Percentiles rank a stretch among this genome's conserved stretches.
phyloP scores from a whole-genome alignment of 2,113 vertebrate species.

The Cavia porcellus region DNA sequence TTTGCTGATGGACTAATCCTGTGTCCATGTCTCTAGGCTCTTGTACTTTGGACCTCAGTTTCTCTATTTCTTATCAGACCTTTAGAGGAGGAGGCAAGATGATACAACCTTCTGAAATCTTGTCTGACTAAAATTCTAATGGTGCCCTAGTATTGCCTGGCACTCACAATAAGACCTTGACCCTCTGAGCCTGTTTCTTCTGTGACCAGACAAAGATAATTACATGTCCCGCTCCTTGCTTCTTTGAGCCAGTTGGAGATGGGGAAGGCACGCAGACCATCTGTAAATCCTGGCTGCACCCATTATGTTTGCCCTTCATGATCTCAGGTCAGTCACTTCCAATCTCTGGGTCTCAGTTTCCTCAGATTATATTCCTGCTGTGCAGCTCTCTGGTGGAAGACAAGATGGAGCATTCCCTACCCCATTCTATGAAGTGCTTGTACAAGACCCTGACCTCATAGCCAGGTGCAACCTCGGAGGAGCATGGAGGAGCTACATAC shows the following conservation, averaged over 20 bases:
- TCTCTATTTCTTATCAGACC: slow-evolving; percentile 11
- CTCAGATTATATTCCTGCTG: not conserved
- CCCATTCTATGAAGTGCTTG: not conserved
- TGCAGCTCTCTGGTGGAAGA: not conserved
- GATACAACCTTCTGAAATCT: not conserved
- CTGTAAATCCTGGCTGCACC: not conserved
- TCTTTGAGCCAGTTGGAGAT: not conserved
- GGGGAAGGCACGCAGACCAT: not conserved
- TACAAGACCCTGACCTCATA: not conserved
- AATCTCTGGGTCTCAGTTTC: not conserved
- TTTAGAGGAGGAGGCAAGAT: not conserved
- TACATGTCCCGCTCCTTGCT: not conserved
- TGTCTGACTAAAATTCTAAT: not conserved
- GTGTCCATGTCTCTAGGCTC: not conserved
- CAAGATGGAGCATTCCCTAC: not conserved
- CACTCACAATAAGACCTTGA: not conserved
- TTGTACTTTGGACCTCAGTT: not conserved
- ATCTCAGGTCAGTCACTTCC: not conserved
- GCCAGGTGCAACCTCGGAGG: not conserved
- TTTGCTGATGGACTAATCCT: not conserved
- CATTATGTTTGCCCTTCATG: not conserved
- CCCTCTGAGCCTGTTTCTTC: slow-evolving; percentile 37
- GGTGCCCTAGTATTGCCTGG: not conserved
- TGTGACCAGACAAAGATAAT: slow-evolving; percentile 56
- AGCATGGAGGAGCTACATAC: fast-evolving